phyloP scores from a whole-genome alignment of 1,140 invertebrate genomes.

The Polypedilum pembai region DNA sequence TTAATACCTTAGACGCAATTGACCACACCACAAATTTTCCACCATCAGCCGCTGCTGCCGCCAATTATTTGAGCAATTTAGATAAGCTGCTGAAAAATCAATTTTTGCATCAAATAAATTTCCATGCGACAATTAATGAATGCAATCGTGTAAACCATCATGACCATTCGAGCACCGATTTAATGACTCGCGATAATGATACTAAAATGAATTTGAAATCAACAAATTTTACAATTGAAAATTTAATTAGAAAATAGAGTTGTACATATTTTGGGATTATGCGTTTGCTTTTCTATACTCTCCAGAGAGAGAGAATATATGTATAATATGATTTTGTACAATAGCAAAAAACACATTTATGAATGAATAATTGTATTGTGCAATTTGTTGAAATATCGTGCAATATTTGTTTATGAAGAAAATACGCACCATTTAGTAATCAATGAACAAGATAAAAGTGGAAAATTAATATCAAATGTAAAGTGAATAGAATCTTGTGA shows the following conservation, averaged over 20 bases:
- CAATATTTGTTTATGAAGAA: too few species aligned
- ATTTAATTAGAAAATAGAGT: constrained; percentile 27
- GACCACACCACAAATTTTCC: constrained; percentile 21
- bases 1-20: neutral
- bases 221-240: constrained; percentile 28
- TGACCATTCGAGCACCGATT: constrained; percentile 7
- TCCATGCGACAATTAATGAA: constrained; percentile 14
- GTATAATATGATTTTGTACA: neutral
- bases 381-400: too few species aligned
- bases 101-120: constrained; percentile 26
- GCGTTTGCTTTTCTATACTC: neutral
- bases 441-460: too few species aligned
- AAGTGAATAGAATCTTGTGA: too few species aligned
- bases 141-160: constrained; percentile 15
- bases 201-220: constrained; percentile 26
- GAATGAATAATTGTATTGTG: neutral
- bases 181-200: constrained; percentile 16
- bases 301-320: too few species aligned
- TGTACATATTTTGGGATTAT: neutral
- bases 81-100: constrained; percentile 27
- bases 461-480: too few species aligned
- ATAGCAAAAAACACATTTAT: neutral
- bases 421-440: too few species aligned
- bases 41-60: neutral
- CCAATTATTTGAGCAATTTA: constrained; percentile 23